Percentiles rank a stretch among this genome's conserved stretches.
These are phyloP conservation scores for Oscheius sp. DNA, from an alignment of 1,140 invertebrate species.

Conservation along the genomic window DNA sequence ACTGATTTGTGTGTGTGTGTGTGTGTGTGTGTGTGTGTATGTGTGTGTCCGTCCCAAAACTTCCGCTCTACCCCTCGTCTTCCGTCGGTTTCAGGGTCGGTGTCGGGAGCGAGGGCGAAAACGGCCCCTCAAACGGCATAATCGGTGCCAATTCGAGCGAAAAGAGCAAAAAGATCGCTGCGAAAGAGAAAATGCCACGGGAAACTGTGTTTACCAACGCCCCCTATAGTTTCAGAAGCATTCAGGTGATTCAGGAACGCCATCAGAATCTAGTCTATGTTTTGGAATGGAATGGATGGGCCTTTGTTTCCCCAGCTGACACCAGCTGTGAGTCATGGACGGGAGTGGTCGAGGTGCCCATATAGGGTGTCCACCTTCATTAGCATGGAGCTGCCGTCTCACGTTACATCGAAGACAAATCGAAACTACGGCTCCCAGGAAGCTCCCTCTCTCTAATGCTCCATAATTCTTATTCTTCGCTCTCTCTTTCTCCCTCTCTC, in stretches of 20 bases:
- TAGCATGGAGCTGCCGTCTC: conserved; percentile 1
- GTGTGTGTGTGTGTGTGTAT: background rate
- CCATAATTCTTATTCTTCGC: background rate
- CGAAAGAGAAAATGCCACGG: background rate
- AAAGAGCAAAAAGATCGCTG: too few relatives aligned
- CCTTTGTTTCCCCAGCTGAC: background rate
- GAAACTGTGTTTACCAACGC: background rate
- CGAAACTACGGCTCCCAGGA: too few relatives aligned
- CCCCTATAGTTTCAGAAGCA: background rate
- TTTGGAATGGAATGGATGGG: background rate
- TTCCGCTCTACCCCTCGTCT: background rate
- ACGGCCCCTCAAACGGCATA: background rate
- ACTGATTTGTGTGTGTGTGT: background rate
- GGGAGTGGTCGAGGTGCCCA: background rate
- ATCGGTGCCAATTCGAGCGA: background rate
- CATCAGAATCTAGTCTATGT: background rate
- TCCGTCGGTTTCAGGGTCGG: too few relatives aligned
- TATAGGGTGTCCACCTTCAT: conserved; percentile 10
- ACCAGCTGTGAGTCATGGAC: background rate
- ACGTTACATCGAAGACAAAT: background rate
- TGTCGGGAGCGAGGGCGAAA: too few relatives aligned
- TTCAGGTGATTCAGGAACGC: background rate
- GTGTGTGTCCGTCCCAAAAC: background rate
- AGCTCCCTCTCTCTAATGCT: too few relatives aligned
- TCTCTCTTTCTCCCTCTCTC: background rate